phyloP scores from a whole-genome alignment of 30 jellyfish, hydroid and myxozoan genomes.

The Pelagia noctiluca region DNA sequence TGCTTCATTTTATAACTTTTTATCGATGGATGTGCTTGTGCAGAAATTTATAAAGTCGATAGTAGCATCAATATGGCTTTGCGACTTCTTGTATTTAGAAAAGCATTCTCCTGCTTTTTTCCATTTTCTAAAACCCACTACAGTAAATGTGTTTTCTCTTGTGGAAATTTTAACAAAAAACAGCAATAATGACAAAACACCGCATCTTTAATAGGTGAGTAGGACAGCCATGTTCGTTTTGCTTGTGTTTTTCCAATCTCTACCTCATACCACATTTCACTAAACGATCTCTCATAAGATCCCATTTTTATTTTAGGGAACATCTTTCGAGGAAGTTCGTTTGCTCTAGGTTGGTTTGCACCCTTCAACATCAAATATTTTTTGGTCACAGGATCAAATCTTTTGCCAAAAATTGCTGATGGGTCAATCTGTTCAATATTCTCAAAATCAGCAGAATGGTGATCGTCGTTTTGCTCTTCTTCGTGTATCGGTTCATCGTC shows the following conservation, averaged over 20 bases:
- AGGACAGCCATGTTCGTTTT: conserved; percentile 33
- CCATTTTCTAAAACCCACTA: not conserved
- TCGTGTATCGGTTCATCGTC: too few relatives aligned
- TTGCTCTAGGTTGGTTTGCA: conserved; percentile 38
- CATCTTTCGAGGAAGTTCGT: conserved; percentile 11
- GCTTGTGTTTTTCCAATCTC: conserved; percentile 11
- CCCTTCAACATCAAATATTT: conserved; percentile 29
- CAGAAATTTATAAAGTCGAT: conserved; percentile 11
- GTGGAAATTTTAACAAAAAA: not conserved
- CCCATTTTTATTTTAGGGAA: conserved; percentile 18
- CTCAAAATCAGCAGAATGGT: too few relatives aligned
- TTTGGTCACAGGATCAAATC: conserved; percentile 2
- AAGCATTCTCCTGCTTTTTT: conserved; percentile 15
- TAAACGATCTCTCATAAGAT: conserved; percentile 29
- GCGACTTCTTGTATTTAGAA: not conserved
- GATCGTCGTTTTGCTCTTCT: too few relatives aligned
- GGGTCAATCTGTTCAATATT: too few relatives aligned
- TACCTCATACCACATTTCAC: conserved; percentile 29
- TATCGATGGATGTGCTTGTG: conserved; percentile 2
- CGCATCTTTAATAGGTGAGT: conserved; percentile 38
- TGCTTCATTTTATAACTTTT: not conserved
- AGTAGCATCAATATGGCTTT: conserved; percentile 1
- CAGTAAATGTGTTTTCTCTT: conserved; percentile 6
- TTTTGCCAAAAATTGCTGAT: conserved; percentile 21
- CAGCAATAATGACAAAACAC: conserved; percentile 30